Base-by-base conservation (phyloP, 2,797 vertebrate genomes). In the Onychomys torridus region DNA sequence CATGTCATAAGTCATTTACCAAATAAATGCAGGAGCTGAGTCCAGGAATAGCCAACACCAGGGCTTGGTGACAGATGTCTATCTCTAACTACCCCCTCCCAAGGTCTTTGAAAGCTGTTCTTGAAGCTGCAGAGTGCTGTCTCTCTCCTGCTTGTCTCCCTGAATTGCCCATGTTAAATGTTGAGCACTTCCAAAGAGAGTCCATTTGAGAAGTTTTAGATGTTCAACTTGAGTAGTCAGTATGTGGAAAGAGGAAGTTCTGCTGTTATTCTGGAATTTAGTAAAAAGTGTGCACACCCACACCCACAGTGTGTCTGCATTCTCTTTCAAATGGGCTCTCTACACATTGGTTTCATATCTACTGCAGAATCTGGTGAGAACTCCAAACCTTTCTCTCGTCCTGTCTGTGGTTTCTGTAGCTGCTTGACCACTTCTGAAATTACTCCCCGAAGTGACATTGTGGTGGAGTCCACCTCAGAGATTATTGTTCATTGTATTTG, bases 301-400 rank as follows among this genome's bases (percentile, higher is more conserved):
- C 27, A 76, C 92, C 59, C 79, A 95, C 65, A 83, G n/a, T 84
- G 40, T 82, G 77, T 93, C 85, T 95, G 79, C 89, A 76, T 98
- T 95, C 96, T 97, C 82, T 97, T 97, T 96, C 94, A 95, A 94
- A 81, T 75, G 73, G 65, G 21, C 67, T 91, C 82, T 71, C 93
- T 97, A 93, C 95, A 90, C 96, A 96, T 98, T 98, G 86, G 96
- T 98, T 98, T 98, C 94, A 97, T 93, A 91, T 96, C 95, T 95
- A 97, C 98, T 97, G 96, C 96, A 96, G 96, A 94, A 57, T 96
- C 92, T 98, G 96, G 94, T 69, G 37, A 82, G 92, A 95, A 96
- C 98, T 98, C 97, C 97, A 98, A 95, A 94, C 67, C 92, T 95
- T 92, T 98, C 94, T 97, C 97, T 98, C 97, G 97, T 98, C 97